Evolutionary conservation across 2,888 invertebrate species (phyloP).

Genomic region (Allacma fusca): DNA sequence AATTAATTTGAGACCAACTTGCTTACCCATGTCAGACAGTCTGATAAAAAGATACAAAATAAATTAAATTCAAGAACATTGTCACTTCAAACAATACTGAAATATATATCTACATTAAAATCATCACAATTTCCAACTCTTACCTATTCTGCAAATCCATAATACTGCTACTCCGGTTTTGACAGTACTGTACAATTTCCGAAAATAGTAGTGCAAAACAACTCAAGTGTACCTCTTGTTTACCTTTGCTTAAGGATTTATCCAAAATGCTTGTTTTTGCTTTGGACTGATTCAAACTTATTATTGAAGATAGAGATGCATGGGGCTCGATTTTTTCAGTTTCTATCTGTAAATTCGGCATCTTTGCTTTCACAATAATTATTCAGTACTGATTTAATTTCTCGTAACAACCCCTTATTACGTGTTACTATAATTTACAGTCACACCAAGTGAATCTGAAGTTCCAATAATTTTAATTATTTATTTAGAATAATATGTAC

Average conservation of each 20-base stretch:
- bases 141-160: conserved; percentile 95
- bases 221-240: conserved; percentile 89
- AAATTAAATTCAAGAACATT: too few species aligned
- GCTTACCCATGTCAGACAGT: conserved; percentile 91
- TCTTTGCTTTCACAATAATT: neutral
- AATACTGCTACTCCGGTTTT: conserved; percentile 92
- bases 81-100: too few species aligned
- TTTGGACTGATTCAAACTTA: conserved; percentile 56
- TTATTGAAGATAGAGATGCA: conserved; percentile 43
- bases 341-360: conserved; percentile 30
- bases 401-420: too few species aligned
- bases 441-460: too few species aligned
- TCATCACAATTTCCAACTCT: too few species aligned
- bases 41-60: conserved; percentile 68
- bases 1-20: conserved; percentile 91
- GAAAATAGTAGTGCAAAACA: conserved; percentile 95
- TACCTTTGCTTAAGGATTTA: conserved; percentile 89
- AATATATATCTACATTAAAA: too few species aligned
- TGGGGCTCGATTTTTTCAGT: conserved; percentile 33
- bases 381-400: neutral
- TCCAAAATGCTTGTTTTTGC: conserved; percentile 83
- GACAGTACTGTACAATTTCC: conserved; percentile 97
- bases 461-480: too few species aligned
- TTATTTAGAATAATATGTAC: too few species aligned
- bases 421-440: too few species aligned